Percentiles rank a stretch among this genome's conserved stretches.
Conservation (phyloP, 2,888 invertebrate genomes). For the Andrena marginata region DNA sequence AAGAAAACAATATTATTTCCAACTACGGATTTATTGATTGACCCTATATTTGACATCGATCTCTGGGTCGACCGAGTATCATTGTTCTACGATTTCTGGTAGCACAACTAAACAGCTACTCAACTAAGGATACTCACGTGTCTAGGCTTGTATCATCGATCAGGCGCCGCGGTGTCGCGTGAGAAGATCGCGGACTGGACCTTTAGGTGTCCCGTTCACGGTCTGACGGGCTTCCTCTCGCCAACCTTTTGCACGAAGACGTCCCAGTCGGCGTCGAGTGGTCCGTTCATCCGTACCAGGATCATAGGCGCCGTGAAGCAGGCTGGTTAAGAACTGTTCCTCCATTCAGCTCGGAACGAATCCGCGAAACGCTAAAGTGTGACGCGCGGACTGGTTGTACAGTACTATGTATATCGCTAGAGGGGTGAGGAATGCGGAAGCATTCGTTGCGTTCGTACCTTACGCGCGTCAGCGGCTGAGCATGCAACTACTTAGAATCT, state of each 20-base stretch:
- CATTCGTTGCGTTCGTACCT: conserved; percentile 18
- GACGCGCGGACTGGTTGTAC: conserved; percentile 1
- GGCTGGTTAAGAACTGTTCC: conserved; percentile 1
- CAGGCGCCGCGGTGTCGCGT: background rate
- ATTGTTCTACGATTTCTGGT: no score
- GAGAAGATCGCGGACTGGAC: conserved; percentile 4
- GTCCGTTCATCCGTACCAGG: background rate
- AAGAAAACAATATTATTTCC: no score
- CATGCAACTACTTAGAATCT: conserved; percentile 1
- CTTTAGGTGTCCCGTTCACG: conserved; percentile 16
- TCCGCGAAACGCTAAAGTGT: conserved; percentile 18
- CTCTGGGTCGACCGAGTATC: no score
- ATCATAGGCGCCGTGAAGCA: background rate
- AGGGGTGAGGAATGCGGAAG: conserved; percentile 45
- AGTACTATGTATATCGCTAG: background rate
- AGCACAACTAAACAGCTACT: no score
- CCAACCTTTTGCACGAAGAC: conserved; percentile 12
- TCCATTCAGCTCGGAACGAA: background rate
- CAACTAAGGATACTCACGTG: no score
- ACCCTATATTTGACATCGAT: no score
- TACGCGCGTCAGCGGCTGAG: conserved; percentile 8
- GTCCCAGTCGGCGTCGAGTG: background rate
- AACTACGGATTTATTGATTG: no score
- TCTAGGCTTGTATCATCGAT: no score
- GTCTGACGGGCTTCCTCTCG: conserved; percentile 9